phyloP scores from a whole-genome alignment of 2,888 invertebrate genomes.

The Stegana nigrithorax region DNA sequence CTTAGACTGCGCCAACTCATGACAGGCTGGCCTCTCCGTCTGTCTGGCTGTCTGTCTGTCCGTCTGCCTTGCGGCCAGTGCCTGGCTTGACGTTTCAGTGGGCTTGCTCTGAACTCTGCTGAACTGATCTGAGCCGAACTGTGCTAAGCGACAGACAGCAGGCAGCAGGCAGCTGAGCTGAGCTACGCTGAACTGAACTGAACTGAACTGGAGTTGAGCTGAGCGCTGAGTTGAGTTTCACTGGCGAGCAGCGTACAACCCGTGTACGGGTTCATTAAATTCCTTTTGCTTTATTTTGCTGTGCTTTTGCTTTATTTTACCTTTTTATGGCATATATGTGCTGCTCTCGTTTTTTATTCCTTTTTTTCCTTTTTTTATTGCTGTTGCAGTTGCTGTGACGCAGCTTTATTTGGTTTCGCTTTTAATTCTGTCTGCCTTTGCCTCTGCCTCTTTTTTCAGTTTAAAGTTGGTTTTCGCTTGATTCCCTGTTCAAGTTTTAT shows the following conservation, averaged over 20 bases:
- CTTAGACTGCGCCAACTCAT: too few relatives aligned
- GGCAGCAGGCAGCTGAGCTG: too few relatives aligned
- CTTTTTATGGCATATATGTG: slow-evolving; percentile 14
- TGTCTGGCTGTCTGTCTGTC: too few relatives aligned
- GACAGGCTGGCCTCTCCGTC: too few relatives aligned
- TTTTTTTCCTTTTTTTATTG: slow-evolving; percentile 1
- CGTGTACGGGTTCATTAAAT: slow-evolving; percentile 21
- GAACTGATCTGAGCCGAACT: background rate
- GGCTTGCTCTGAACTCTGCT: background rate
- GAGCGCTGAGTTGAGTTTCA: too few relatives aligned
- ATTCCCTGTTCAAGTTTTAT: slow-evolving; percentile 16
- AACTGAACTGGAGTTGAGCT: background rate
- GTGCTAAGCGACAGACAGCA: too few relatives aligned
- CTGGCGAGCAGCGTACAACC: background rate
- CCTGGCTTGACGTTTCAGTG: background rate
- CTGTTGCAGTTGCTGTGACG: slow-evolving; percentile 7
- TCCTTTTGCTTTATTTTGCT: slow-evolving; percentile 11
- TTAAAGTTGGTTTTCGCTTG: slow-evolving; percentile 24
- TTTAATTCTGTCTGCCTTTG: slow-evolving; percentile 23
- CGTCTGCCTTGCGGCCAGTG: background rate
- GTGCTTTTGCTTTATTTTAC: background rate
- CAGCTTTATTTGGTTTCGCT: slow-evolving; percentile 39
- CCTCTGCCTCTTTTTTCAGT: slow-evolving; percentile 18
- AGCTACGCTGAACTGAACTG: too few relatives aligned
- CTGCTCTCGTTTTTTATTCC: background rate